phyloP scores from a whole-genome alignment of 2,113 vertebrate genomes.

The Ancistrus triradiatus region DNA sequence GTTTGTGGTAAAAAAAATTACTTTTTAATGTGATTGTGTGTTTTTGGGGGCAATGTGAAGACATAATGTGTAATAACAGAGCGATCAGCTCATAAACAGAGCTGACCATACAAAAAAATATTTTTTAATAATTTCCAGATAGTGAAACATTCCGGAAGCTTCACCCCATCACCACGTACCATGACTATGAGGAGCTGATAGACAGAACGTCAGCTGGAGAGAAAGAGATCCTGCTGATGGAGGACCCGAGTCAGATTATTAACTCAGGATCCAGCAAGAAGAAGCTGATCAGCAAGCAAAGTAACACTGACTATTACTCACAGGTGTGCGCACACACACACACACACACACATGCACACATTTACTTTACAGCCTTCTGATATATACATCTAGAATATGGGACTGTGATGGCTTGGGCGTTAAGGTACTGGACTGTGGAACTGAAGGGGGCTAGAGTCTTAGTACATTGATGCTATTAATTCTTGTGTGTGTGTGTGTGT shows the following conservation, averaged over 20 bases:
- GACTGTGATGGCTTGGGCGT: too few species aligned
- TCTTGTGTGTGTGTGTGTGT: not conserved
- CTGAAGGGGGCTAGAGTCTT: not conserved
- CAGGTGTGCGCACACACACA: slow-evolving; percentile 62
- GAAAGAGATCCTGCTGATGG: slow-evolving; percentile 58
- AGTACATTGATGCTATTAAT: not conserved
- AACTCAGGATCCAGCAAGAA: slow-evolving; percentile 65
- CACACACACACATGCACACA: not conserved
- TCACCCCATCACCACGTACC: slow-evolving; percentile 64
- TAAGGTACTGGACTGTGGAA: too few species aligned
- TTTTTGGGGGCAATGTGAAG: too few species aligned
- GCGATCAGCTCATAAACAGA: too few species aligned
- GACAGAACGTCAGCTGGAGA: slow-evolving; percentile 59
- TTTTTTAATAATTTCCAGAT: slow-evolving; percentile 52
- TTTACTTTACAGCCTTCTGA: not conserved
- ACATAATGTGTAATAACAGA: too few species aligned
- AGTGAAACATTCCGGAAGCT: slow-evolving; percentile 56
- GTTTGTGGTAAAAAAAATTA: not conserved
- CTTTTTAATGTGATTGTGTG: too few species aligned
- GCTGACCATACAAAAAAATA: too few species aligned
- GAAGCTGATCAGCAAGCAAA: slow-evolving; percentile 66
- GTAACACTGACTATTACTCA: slow-evolving; percentile 65
- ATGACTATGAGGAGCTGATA: slow-evolving; percentile 63
- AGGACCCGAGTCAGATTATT: slow-evolving; percentile 64
- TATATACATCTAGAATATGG: too few species aligned